These are phyloP conservation scores for Drosophila barbarae DNA, from an alignment of 2,888 invertebrate species.

Conservation along the genomic window DNA sequence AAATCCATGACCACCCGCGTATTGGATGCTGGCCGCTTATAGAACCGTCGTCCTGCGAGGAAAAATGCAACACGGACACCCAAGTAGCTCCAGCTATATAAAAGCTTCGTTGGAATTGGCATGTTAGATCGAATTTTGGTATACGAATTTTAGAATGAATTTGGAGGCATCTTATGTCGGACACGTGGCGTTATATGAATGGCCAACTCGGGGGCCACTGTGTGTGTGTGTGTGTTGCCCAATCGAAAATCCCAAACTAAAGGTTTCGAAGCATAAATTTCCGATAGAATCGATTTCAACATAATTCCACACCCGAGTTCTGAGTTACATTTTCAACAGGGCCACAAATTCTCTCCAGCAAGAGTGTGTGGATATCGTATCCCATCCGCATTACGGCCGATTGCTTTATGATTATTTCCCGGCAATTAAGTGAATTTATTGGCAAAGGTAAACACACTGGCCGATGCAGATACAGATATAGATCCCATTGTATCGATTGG, in stretches of 20 bases:
- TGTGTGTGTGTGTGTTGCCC: neutral
- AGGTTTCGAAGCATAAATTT: conserved; percentile 17
- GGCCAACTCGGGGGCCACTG: neutral
- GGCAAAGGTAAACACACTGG: conserved; percentile 69
- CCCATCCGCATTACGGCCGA: conserved; percentile 63
- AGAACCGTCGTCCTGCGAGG: conserved; percentile 4
- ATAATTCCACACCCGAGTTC: conserved; percentile 49
- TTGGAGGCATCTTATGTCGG: neutral
- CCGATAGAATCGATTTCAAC: conserved; percentile 61
- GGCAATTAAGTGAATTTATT: conserved; percentile 79
- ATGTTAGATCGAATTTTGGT: neutral
- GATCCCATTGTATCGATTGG: conserved; percentile 52
- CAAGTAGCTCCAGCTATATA: conserved; percentile 20
- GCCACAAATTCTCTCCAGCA: conserved; percentile 24
- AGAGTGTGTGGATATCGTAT: conserved; percentile 11
- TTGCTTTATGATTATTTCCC: conserved; percentile 79
- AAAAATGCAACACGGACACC: neutral
- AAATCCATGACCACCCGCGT: conserved; percentile 20
- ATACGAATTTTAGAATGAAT: conserved; percentile 1
- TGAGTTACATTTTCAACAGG: conserved; percentile 50
- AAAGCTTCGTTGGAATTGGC: neutral
- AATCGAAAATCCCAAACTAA: neutral
- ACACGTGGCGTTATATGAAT: conserved; percentile 3
- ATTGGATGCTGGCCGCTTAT: conserved; percentile 1
- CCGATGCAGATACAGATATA: conserved; percentile 15